Conservation (phyloP, 1,140 invertebrate species). For the Pinna nobilis region DNA sequence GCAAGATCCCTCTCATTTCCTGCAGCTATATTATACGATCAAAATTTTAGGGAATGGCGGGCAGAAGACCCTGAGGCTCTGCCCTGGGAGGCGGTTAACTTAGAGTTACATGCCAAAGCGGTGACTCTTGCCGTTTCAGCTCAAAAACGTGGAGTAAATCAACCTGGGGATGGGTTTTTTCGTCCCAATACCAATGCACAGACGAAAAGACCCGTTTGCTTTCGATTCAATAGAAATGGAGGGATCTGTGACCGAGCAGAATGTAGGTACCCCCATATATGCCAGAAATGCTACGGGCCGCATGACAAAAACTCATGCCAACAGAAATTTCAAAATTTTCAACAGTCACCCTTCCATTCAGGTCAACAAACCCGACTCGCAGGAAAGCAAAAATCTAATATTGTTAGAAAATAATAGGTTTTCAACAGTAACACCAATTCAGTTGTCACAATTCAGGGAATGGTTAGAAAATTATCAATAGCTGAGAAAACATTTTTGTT, state of each 20-base stretch:
- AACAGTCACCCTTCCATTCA: too few species aligned
- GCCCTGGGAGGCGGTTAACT: slow-evolving; percentile 19
- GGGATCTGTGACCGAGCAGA: too few species aligned
- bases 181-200: not conserved
- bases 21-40: slow-evolving; percentile 27
- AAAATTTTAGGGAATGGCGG: slow-evolving; percentile 24
- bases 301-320: too few species aligned
- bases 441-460: not conserved
- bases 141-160: too few species aligned
- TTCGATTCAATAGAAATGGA: too few species aligned
- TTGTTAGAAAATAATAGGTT: not conserved
- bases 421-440: slow-evolving; percentile 17
- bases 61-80: slow-evolving; percentile 10
- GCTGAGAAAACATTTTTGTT: slow-evolving; percentile 2
- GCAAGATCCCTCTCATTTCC: not conserved
- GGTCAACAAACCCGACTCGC: not conserved
- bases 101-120: slow-evolving; percentile 16
- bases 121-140: not conserved
- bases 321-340: too few species aligned
- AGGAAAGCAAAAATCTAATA: slow-evolving; percentile 1
- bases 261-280: too few species aligned
- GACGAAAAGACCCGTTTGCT: too few species aligned
- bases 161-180: not conserved
- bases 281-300: too few species aligned
- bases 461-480: slow-evolving; percentile 10